phyloP scores from a whole-genome alignment of 2,888 invertebrate genomes.

The Chymomyza caudatula region DNA sequence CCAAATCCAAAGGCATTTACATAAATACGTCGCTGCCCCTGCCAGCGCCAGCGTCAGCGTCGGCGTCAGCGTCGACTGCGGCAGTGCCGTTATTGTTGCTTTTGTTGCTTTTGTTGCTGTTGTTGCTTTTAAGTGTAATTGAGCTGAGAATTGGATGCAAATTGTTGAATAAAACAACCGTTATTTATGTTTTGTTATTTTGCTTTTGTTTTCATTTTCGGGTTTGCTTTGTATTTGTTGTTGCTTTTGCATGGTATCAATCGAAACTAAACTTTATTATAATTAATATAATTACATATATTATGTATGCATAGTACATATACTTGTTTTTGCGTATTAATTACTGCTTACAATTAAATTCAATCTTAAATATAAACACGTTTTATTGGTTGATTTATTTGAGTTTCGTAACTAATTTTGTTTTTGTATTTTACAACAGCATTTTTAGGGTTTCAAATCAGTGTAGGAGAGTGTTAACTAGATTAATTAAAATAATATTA shows the following conservation, averaged over 20 bases:
- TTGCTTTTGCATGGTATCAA: slow-evolving; percentile 35
- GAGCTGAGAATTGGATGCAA: slow-evolving; percentile 65
- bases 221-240: slow-evolving; percentile 30
- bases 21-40: slow-evolving; percentile 33
- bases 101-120: neutral
- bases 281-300: neutral
- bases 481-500: too few relatives aligned
- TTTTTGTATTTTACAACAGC: slow-evolving; percentile 53
- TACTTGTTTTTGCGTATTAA: slow-evolving; percentile 51
- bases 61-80: neutral
- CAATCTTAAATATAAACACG: slow-evolving; percentile 52
- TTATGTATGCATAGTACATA: neutral
- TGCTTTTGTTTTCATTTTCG: slow-evolving; percentile 8
- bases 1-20: slow-evolving; percentile 40
- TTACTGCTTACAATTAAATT: slow-evolving; percentile 61
- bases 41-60: too few relatives aligned
- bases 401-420: slow-evolving; percentile 33
- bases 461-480: too few relatives aligned
- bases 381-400: slow-evolving; percentile 14
- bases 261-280: slow-evolving; percentile 40
- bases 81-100: neutral
- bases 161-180: slow-evolving; percentile 63
- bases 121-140: slow-evolving; percentile 47
- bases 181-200: slow-evolving; percentile 58
- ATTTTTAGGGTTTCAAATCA: too few relatives aligned